Base-by-base conservation (phyloP, 2,113 vertebrate genomes). In the Dermatemys mawii region DNA sequence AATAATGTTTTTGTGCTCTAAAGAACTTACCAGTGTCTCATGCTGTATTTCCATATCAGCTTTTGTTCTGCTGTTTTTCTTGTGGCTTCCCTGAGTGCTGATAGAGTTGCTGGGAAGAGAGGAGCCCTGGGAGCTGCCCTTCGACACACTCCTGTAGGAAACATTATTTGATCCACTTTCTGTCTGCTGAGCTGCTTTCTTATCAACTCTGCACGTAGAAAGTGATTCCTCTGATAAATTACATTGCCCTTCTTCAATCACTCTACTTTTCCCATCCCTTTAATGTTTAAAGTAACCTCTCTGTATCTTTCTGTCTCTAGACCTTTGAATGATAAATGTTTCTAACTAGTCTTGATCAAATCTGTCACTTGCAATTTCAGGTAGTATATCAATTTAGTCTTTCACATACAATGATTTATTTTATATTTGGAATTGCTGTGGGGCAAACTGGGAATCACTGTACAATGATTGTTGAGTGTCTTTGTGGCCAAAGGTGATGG, bases 141-240 rank as follows among this genome's bases (percentile, higher is more conserved):
- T 99, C 96, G 97, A 97, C 93, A 98, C 89, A n/a, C 95, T 98
- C 98, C 99, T 98, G 98, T 85, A 96, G 98, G 98, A 98, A 98
- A 98, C 91, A 98, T 97, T 96, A 98, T 98, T 98, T 98, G 98
- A 99, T 99, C 98, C 96, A 95, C 98, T 98, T 98, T 98, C 98
- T 95, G 97, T 97, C 97, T 96, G 98, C 95, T 90, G 91, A 97
- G 95, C 91, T 96, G 96, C 98, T 97, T 98, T 98, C 98, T 98
- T 98, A 98, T 99, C 98, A 98, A 98, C 98, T 98, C 98, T 98
- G 96, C 97, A 98, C 97, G 97, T 98, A 97, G 93, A 98, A 98
- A 98, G 97, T 93, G 96, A 98, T 98, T 98, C 97, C 96, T 97
- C 96, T 98, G 98, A 98, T 98, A 98, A 98, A 98, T 98, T 97